Evolutionary conservation across 2,113 vertebrate genomes (phyloP).

Genomic region (Eptesicus fuscus): DNA sequence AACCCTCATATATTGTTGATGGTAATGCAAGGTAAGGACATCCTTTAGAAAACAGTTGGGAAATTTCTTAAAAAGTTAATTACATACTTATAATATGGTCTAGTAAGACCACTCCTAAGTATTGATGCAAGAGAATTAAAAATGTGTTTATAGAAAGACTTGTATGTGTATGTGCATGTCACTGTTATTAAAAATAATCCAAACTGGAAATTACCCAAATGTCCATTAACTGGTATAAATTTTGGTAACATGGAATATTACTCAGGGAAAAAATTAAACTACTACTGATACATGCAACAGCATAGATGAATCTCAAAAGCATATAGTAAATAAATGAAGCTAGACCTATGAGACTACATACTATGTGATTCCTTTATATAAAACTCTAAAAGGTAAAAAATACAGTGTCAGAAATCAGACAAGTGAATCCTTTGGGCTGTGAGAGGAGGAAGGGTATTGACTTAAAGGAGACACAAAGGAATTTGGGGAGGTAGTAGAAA

Average conservation of each 20-base stretch:
- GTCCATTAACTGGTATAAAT: neutral
- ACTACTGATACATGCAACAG: neutral
- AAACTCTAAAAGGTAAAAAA: neutral
- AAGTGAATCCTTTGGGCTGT: neutral
- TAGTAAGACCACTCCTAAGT: neutral
- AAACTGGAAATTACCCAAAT: neutral
- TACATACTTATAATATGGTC: neutral
- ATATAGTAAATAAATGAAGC: neutral
- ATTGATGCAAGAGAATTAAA: neutral
- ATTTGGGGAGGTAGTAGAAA: neutral
- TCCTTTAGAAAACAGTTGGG: neutral
- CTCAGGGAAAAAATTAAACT: neutral
- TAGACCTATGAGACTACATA: neutral
- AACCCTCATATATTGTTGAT: neutral
- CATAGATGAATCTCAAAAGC: neutral
- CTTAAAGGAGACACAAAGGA: neutral
- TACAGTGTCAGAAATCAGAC: neutral
- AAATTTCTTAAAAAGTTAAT: neutral
- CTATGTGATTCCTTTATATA: neutral
- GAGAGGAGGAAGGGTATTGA: neutral
- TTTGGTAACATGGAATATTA: neutral
- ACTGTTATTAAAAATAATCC: neutral
- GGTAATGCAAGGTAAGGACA: neutral
- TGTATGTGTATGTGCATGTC: neutral
- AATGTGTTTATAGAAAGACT: neutral